Percentiles rank a stretch among this genome's conserved stretches.
These are phyloP conservation scores for Anneissia japonica DNA, from an alignment of 35 echinoderm and acorn worm species.

Conservation along the genomic window DNA sequence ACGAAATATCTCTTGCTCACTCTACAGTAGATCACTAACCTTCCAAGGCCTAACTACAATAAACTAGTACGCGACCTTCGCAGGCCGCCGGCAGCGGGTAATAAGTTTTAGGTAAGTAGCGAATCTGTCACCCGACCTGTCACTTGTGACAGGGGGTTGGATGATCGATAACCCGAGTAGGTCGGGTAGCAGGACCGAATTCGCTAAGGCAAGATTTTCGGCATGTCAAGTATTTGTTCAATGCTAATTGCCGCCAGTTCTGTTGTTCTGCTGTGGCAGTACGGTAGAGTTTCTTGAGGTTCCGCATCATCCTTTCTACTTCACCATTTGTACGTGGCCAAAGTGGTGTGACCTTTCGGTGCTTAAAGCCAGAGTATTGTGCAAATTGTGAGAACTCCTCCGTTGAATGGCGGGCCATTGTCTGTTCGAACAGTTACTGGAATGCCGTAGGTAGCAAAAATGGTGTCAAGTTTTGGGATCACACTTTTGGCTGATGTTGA, in stretches of 20 bases:
- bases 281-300: conserved; percentile 48
- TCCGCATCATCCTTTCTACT: conserved; percentile 66
- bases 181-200: too few relatives aligned
- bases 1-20: too few relatives aligned
- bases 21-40: too few relatives aligned
- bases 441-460: conserved; percentile 51
- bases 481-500: conserved; percentile 54
- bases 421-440: conserved; percentile 32
- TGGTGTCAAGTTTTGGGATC: conserved; percentile 59
- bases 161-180: too few relatives aligned
- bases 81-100: too few relatives aligned
- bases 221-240: conserved; percentile 42
- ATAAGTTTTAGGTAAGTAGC: too few relatives aligned
- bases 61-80: too few relatives aligned
- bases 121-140: too few relatives aligned
- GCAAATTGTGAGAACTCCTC: conserved; percentile 57
- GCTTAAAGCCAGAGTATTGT: conserved; percentile 47
- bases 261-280: conserved; percentile 34
- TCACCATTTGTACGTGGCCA: conserved; percentile 75
- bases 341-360: conserved; percentile 52
- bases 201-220: too few relatives aligned
- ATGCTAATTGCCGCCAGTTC: conserved; percentile 52
- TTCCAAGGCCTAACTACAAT: too few relatives aligned
- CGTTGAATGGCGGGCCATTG: conserved; percentile 70
- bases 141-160: too few relatives aligned